Evolutionary conservation across 2,113 vertebrate genomes (phyloP), one percentile per base, ranked within the genome.

Genomic region (Silurus glanis): DNA sequence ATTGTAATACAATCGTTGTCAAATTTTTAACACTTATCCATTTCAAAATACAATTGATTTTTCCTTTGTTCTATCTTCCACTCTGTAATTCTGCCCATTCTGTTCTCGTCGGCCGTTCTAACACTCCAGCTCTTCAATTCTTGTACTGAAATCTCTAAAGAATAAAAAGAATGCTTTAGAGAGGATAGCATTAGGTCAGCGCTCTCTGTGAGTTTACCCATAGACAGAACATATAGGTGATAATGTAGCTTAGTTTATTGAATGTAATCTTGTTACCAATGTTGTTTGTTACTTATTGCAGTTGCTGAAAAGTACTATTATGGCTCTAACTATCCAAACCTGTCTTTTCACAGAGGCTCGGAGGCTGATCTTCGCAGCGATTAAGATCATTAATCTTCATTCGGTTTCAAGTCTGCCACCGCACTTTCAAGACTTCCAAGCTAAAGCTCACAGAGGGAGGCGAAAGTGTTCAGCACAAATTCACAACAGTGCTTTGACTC

Each of bases 371-470:
- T 83, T 81, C 17, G 9, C 23, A 17, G 53, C 13, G 56, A 81
- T 86, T 84, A 62, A 84, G 84, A 53, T 89, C 88, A 67, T 89
- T 86, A 86, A 80, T 88, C 85, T 78, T 86, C 81, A 83, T 88
- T 88, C 75, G 28, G 66, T 74, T 86, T 86, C 82, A 61, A 74
- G 66, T 74, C 84, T 80, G 85, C 78, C 64, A 80, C 66, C 49
- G 58, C 81, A 45, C 21, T 82, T 85, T 83, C 79, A 83, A 59
- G 74, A 53, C 80, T 83, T 74, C 76, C 81, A 78, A 86, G 81
- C 28, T 19, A 80, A 66, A 74, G 61, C 75, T 62, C 56, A 83
- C 67, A 21, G 17, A 61, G 55, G 84, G 61, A 83, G 67, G 59
- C 25, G 4, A 14, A 82, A 71, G 37, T 59, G 78, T 85, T 58